phyloP scores from a whole-genome alignment of 1,140 invertebrate species.

The fruit fly (Drosophila melanogaster) region DNA sequence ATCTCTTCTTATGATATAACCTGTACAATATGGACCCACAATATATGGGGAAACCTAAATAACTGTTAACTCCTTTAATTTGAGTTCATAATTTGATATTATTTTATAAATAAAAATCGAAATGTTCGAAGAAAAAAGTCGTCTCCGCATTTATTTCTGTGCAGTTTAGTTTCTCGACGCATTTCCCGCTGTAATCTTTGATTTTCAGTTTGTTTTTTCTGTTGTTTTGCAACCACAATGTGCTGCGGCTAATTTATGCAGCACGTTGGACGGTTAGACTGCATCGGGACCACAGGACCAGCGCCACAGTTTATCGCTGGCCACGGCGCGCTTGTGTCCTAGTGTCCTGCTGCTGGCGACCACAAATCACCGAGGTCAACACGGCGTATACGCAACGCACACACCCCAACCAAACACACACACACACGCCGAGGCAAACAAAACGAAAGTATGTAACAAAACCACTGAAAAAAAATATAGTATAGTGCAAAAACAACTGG shows the following conservation, averaged over 20 bases:
- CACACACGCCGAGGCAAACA: constrained; percentile 26
- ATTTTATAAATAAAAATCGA: too few species aligned
- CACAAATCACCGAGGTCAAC: constrained; percentile 80
- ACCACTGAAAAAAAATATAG: constrained; percentile 43
- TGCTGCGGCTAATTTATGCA: constrained; percentile 80
- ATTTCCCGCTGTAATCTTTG: constrained; percentile 17
- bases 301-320: constrained; percentile 67
- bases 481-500: constrained; percentile 33
- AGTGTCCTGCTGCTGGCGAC: constrained; percentile 56
- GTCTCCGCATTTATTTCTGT: neutral
- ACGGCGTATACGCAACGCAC: constrained; percentile 72
- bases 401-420: neutral
- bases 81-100: too few species aligned
- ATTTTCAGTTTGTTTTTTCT: constrained; percentile 18
- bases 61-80: too few species aligned
- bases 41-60: too few species aligned
- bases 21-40: too few species aligned
- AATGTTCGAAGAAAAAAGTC: too few species aligned
- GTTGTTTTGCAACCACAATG: constrained; percentile 56
- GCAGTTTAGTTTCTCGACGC: neutral
- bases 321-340: constrained; percentile 60
- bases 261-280: constrained; percentile 39
- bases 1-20: neutral
- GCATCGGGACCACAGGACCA: constrained; percentile 33
- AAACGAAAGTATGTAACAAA: constrained; percentile 54